Evolutionary conservation across 1,140 invertebrate species (phyloP).

Genomic region (Ceratitis capitata): DNA sequence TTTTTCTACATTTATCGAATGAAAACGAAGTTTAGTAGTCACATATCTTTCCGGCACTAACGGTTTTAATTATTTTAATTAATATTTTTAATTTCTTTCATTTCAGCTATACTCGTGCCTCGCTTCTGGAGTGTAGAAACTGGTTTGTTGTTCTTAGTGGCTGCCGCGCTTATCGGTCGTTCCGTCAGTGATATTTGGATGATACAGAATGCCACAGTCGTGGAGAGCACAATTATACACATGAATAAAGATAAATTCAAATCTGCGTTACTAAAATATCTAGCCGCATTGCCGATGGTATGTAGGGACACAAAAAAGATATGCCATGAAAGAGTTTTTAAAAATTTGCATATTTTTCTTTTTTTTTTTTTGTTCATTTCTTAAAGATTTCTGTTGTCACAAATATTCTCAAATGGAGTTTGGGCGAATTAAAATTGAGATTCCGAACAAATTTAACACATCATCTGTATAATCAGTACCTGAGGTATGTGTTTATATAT

Average conservation of each 20-base stretch:
- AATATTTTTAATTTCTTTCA: not conserved
- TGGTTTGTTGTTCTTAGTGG: slow-evolving; percentile 84
- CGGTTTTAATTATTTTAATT: too few relatives aligned
- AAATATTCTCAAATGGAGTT: slow-evolving; percentile 91
- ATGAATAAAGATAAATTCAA: slow-evolving; percentile 83
- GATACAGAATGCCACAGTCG: slow-evolving; percentile 90
- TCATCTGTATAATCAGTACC: slow-evolving; percentile 89
- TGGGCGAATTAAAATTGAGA: slow-evolving; percentile 91
- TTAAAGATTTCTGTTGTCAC: slow-evolving; percentile 86
- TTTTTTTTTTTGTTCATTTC: slow-evolving; percentile 57
- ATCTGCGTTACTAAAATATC: slow-evolving; percentile 78
- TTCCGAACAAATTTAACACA: slow-evolving; percentile 89
- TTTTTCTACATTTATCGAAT: too few relatives aligned
- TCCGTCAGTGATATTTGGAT: slow-evolving; percentile 97
- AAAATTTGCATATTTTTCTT: not conserved
- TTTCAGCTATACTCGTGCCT: slow-evolving; percentile 81
- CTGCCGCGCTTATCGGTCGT: slow-evolving; percentile 81
- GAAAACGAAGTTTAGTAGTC: too few relatives aligned
- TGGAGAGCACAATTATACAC: slow-evolving; percentile 95
- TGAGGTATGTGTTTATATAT: too few relatives aligned
- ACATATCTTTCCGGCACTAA: too few relatives aligned
- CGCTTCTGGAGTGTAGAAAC: slow-evolving; percentile 78
- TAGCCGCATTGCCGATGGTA: slow-evolving; percentile 84
- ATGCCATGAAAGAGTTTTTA: too few relatives aligned
- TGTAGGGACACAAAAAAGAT: slow-evolving; percentile 55